These are phyloP conservation scores for Phyllostomus hastatus DNA, from an alignment of 2,113 vertebrate species.

Conservation along the genomic window DNA sequence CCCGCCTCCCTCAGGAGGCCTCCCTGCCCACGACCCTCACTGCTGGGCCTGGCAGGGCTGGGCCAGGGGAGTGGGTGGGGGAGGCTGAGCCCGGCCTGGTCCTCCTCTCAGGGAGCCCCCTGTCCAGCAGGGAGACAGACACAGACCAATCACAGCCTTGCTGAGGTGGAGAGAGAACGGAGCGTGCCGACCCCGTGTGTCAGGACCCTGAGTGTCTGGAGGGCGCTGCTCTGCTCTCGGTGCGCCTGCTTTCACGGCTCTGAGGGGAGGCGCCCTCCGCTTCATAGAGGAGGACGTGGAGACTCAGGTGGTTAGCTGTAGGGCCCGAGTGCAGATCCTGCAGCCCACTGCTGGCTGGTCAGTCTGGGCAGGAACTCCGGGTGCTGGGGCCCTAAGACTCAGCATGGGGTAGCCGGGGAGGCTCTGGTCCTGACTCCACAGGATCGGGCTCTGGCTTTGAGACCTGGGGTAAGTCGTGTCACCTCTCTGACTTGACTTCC, in stretches of 20 bases:
- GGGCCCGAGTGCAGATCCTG: neutral
- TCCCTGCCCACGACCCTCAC: constrained; percentile 23
- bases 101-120: neutral
- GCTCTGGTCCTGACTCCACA: neutral
- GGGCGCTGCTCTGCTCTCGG: neutral
- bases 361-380: neutral
- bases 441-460: neutral
- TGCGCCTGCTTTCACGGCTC: neutral
- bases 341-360: neutral
- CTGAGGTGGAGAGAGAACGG: neutral
- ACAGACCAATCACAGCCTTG: neutral
- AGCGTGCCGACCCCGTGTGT: neutral
- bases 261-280: neutral
- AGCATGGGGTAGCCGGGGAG: neutral
- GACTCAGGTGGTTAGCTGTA: neutral
- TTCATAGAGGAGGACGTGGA: neutral
- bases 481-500: neutral
- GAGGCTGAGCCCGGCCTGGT: neutral
- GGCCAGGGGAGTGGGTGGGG: neutral
- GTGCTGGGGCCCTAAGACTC: neutral
- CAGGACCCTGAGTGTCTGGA: neutral
- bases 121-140: neutral
- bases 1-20: constrained; percentile 13
- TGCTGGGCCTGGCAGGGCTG: neutral
- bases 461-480: neutral